These are phyloP conservation scores for Verasper variegatus DNA, from an alignment of 2,113 vertebrate genomes.

Conservation along the genomic window DNA sequence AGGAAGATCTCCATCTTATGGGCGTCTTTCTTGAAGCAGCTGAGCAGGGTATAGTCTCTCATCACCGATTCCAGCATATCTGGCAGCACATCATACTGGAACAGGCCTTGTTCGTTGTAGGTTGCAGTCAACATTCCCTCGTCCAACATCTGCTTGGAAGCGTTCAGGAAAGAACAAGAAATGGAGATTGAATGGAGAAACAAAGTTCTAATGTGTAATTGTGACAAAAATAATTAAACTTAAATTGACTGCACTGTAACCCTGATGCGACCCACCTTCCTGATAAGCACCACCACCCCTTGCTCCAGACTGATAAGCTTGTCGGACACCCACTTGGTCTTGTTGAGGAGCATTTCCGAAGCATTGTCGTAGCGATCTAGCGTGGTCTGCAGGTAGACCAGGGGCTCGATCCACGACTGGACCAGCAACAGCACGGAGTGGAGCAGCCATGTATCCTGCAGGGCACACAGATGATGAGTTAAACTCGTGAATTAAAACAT, in stretches of 20 bases:
- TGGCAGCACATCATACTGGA: conserved; percentile 56
- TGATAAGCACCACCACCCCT: conserved; percentile 80
- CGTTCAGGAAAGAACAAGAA: background rate
- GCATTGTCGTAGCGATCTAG: conserved; percentile 72
- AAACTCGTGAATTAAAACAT: background rate
- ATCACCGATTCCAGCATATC: conserved; percentile 77
- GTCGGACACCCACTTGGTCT: conserved; percentile 83
- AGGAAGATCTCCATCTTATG: conserved; percentile 85
- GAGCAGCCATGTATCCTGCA: conserved; percentile 81
- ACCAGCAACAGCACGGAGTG: conserved; percentile 80
- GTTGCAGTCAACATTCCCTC: conserved; percentile 57
- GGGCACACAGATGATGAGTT: background rate
- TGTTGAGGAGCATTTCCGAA: conserved; percentile 78
- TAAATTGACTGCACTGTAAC: background rate
- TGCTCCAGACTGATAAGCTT: conserved; percentile 83
- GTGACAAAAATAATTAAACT: background rate
- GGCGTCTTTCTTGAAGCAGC: conserved; percentile 83
- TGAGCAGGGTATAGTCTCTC: conserved; percentile 76
- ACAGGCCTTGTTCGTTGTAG: conserved; percentile 46
- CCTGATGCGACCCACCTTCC: conserved; percentile 69
- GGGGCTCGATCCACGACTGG: conserved; percentile 80
- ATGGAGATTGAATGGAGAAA: background rate
- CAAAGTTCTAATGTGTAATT: background rate
- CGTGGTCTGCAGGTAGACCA: conserved; percentile 79
- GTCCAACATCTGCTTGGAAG: conserved; percentile 76